Base-by-base conservation (phyloP, 2,888 invertebrate genomes). In the Stomorhina lunata region DNA sequence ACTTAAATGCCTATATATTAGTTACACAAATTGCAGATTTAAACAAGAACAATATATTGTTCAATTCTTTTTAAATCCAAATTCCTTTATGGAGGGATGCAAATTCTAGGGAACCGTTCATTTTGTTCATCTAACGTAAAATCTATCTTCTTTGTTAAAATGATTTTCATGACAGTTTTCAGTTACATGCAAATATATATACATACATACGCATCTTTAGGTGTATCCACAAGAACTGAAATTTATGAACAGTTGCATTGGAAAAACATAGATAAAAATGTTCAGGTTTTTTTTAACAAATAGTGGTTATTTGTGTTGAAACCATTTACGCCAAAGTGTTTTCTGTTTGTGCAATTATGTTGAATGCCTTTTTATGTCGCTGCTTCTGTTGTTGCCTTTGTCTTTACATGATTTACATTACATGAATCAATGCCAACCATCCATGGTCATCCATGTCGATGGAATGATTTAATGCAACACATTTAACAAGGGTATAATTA, bases 401-500 rank as follows among this genome's bases (percentile, higher is more conserved):
- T 66, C 22, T 29, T 53, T 63, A 29, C 29, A 55, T 43, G 55
- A 27, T 65, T 57, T 72, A 66, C 32, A 66, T 40, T 53, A 57
- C 43, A 40, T 77, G 57, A 53, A 83, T 65, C 65, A 63, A 57
- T 73, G 59, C 40, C 65, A 73, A 43, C 66, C 48, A 77, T 55
- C 50, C 43, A 71, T 81, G 76, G 55, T 66, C 82, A 84, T 73
- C 20, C 50, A 77, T 78, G 73, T 65, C 84, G 76, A 81, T 84
- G 66, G 68, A 79, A 85, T 86, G 87, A 86, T 85, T 87, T 85
- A 87, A 85, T 86, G 85, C 82, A 80, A 83, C 80, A 78, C 85
- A 86, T 86, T 85, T 81, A 78, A 81, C 84, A 63, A 83, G 84
- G 86, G 84, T 87, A 86, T 89, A 89, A 90, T 89, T 89, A 90